Percentiles rank a stretch among this genome's conserved stretches.
Evolutionary conservation across 2,113 vertebrate genomes (phyloP).

Genomic region (Forbesichthys papilliferus): DNA sequence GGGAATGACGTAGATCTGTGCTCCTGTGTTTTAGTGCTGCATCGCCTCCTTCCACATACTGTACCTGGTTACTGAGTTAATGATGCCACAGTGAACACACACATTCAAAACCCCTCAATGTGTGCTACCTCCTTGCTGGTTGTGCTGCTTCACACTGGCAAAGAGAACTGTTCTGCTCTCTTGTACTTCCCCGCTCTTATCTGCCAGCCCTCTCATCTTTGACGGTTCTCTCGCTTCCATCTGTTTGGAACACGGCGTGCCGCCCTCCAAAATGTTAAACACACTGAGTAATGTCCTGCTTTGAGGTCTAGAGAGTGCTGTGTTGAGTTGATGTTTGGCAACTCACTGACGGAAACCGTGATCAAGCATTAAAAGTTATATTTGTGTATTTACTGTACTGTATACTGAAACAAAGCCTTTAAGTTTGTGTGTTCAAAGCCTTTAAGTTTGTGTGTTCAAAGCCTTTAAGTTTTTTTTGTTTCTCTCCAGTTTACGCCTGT

Average conservation of each 20-base stretch:
- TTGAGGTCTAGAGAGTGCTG: background rate
- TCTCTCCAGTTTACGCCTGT: background rate
- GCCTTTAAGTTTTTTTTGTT: background rate
- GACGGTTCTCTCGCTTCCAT: background rate
- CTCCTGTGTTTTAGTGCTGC: background rate
- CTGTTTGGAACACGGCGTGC: background rate
- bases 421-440: background rate
- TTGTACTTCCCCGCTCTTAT: background rate
- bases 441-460: background rate
- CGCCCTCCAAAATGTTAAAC: background rate
- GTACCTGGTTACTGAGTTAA: background rate
- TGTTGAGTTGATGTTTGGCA: background rate
- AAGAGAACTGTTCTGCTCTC: background rate
- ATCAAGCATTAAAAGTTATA: background rate
- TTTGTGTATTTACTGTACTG: background rate
- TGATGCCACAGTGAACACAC: background rate
- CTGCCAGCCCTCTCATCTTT: background rate
- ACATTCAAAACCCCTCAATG: background rate
- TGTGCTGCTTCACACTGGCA: background rate
- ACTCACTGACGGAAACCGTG: background rate
- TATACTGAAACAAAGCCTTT: background rate
- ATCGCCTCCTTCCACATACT: background rate
- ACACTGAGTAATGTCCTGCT: background rate
- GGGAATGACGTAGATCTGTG: background rate
- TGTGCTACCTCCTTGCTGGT: background rate